Base-by-base conservation (phyloP, 2,113 vertebrate species). In the Eclectus roratus region DNA sequence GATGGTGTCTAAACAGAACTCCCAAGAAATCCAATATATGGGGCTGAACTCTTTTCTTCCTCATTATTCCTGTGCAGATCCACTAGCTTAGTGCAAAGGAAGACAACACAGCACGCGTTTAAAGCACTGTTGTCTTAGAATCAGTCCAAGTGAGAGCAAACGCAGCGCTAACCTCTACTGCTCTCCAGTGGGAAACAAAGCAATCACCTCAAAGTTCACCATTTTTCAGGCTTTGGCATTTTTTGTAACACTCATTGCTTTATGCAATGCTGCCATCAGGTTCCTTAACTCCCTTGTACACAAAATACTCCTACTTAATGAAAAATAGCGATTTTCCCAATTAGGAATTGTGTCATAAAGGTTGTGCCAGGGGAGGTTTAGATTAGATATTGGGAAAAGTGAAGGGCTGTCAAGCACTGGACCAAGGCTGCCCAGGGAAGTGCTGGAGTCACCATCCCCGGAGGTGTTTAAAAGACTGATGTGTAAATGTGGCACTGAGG, bases 151-250 rank as follows among this genome's bases (percentile, higher is more conserved):
- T 10, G 35, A 80, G n/a, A 52, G 15, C 25, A 74, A 85, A 82
- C 2, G 9, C 53, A 47, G 28, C 16, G 25, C 50, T 72, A 94
- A 33, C 5, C 86, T 93, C 89, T 94, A 3, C 89, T 91, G 96
- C 95, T 92, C 96, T 93, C 91, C 87, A 93, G 93, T 94, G 96
- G 95, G 89, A 79, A 81, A 35, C 4, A 69, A 21, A 8, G 69
- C 66, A 53, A 64, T 31, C 65, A 35, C 49, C 11, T 5, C 41
- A 7, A 23, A 44, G 31, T 37, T n/a, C 29, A 24, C 16, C 41
- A 15, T 13, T 72, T 63, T 41, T 69, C 28, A 46, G 49, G 72
- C 33, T 50, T 73, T 63, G 70, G 11, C 23, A 9, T n/a, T 53
- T 91, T 69, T 81, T 19, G 1, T 27, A 56, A 49, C 16, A 15